Conservation (phyloP, 2,888 invertebrate genomes). For the Hydroisotoma schaefferi region DNA sequence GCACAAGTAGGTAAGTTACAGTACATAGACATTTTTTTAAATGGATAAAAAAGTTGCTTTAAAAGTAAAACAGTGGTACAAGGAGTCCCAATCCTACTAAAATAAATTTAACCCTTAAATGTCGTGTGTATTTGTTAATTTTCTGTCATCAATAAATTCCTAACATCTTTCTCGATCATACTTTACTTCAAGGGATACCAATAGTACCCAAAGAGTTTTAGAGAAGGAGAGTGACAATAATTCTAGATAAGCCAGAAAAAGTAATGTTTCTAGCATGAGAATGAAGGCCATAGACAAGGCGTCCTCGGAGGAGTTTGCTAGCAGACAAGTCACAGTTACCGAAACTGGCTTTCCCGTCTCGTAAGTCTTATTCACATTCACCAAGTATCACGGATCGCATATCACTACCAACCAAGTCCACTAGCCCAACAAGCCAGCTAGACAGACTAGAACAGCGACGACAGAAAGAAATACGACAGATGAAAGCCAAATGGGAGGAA, state of each 20-base stretch:
- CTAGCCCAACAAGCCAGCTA: not conserved
- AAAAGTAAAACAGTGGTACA: too few relatives aligned
- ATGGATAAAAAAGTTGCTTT: too few relatives aligned
- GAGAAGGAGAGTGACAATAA: slow-evolving; percentile 11
- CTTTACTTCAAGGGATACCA: too few relatives aligned
- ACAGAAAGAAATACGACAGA: slow-evolving; percentile 12
- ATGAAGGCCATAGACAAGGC: slow-evolving; percentile 1
- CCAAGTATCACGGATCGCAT: too few relatives aligned
- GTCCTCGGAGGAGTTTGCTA: not conserved
- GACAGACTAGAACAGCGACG: not conserved
- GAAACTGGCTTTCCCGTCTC: too few relatives aligned
- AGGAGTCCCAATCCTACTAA: not conserved
- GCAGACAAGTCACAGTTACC: not conserved
- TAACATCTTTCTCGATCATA: too few relatives aligned
- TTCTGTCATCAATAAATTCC: not conserved
- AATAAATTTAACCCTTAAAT: not conserved
- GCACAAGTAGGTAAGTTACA: too few relatives aligned
- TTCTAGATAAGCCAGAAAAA: slow-evolving; percentile 6
- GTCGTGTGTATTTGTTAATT: slow-evolving; percentile 7
- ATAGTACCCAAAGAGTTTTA: too few relatives aligned
- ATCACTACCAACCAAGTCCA: not conserved
- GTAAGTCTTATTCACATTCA: too few relatives aligned
- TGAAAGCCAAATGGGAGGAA: slow-evolving; percentile 15
- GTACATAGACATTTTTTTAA: too few relatives aligned
- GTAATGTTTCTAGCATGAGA: slow-evolving; percentile 1